These are phyloP conservation scores for Eilema sororculum DNA, from an alignment of 2,888 invertebrate genomes.

Conservation along the genomic window DNA sequence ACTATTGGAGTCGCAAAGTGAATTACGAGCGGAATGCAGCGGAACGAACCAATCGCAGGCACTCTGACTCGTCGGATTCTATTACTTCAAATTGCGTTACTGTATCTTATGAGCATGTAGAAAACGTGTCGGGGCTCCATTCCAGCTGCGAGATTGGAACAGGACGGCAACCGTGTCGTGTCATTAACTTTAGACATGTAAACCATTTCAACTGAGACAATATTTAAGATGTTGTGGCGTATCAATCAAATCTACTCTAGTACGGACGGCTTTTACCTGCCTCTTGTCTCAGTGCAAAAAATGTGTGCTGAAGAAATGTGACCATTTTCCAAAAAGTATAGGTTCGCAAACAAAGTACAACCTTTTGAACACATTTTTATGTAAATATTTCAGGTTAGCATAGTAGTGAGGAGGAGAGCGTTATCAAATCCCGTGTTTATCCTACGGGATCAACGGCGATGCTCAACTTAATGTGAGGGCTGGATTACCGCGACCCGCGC, in stretches of 20 bases:
- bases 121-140: neutral
- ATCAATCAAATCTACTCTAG: too few relatives aligned
- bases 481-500: constrained; percentile 32
- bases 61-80: constrained; percentile 19
- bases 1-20: constrained; percentile 23
- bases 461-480: constrained; percentile 41
- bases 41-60: constrained; percentile 21
- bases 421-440: constrained; percentile 41
- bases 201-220: too few relatives aligned
- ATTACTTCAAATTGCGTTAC: constrained; percentile 26
- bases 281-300: neutral
- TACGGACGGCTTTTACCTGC: neutral
- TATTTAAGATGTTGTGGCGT: too few relatives aligned
- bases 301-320: neutral
- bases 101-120: constrained; percentile 5
- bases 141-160: neutral
- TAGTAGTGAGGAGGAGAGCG: constrained; percentile 38
- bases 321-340: neutral
- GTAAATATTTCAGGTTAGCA: constrained; percentile 34
- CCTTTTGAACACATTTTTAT: constrained; percentile 25
- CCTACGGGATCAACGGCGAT: constrained; percentile 38
- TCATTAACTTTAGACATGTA: neutral
- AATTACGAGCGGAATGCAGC: constrained; percentile 25
- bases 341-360: constrained; percentile 1
- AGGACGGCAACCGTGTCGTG: neutral